These are phyloP conservation scores for Trinorchestia longiramus DNA, from an alignment of 1,140 invertebrate genomes.

Conservation along the genomic window DNA sequence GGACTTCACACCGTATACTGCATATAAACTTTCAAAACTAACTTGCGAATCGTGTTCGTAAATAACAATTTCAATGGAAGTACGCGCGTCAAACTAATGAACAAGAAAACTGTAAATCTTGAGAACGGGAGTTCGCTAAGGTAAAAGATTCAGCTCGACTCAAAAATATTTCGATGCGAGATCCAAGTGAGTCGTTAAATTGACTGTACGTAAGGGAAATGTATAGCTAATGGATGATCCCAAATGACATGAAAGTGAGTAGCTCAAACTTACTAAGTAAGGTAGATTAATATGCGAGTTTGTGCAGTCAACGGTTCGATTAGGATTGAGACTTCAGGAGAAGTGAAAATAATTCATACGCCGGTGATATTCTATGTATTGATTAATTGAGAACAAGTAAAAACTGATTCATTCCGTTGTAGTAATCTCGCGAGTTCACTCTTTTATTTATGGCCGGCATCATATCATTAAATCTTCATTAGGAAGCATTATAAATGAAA, in stretches of 20 bases:
- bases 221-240: not conserved
- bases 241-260: not conserved
- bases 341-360: not conserved
- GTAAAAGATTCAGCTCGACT: not conserved
- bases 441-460: not conserved
- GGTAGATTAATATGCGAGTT: not conserved
- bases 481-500: not conserved
- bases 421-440: not conserved
- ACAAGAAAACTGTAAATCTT: not conserved
- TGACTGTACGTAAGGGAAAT: not conserved
- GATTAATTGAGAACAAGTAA: not conserved
- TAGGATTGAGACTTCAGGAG: not conserved
- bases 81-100: not conserved
- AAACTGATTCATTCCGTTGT: not conserved
- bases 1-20: not conserved
- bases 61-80: not conserved
- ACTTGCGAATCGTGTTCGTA: not conserved
- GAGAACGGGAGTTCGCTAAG: not conserved
- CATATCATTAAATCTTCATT: not conserved
- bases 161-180: not conserved
- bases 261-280: not conserved
- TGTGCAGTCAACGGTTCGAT: not conserved
- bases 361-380: not conserved
- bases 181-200: not conserved
- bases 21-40: not conserved